Evolutionary conservation across 2,888 invertebrate species (phyloP).

Genomic region (Mylabris sibirica): DNA sequence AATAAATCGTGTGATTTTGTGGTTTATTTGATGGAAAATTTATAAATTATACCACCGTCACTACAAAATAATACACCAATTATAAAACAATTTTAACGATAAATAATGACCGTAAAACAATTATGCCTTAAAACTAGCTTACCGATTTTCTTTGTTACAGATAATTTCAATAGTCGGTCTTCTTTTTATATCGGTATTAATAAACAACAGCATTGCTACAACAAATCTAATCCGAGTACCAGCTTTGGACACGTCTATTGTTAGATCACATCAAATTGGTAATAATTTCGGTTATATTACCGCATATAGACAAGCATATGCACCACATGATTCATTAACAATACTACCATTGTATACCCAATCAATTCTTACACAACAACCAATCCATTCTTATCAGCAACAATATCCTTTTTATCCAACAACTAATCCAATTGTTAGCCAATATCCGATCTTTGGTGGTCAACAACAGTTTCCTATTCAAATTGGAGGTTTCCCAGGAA

Average conservation of each 20-base stretch:
- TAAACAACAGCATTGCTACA: slow-evolving; percentile 37
- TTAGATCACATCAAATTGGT: slow-evolving; percentile 63
- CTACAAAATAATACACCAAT: not conserved
- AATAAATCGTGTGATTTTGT: not conserved
- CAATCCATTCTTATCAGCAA: not conserved
- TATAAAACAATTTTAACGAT: not conserved
- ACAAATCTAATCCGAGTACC: slow-evolving; percentile 59
- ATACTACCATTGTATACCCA: not conserved
- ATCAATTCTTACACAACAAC: not conserved
- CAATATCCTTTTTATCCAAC: not conserved
- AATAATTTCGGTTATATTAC: slow-evolving; percentile 67
- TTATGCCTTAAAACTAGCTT: slow-evolving; percentile 7
- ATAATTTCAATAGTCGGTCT: slow-evolving; percentile 39
- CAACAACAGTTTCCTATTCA: slow-evolving; percentile 19
- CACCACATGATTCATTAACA: slow-evolving; percentile 41
- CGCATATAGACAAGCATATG: slow-evolving; percentile 64
- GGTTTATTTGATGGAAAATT: not conserved
- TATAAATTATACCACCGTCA: not conserved
- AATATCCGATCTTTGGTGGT: slow-evolving; percentile 26
- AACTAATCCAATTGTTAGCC: slow-evolving; percentile 12
- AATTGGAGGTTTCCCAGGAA: not conserved
- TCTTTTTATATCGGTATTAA: slow-evolving; percentile 28
- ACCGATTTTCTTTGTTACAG: slow-evolving; percentile 28
- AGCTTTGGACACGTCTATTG: slow-evolving; percentile 63
- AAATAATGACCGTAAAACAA: slow-evolving; percentile 3